Percentiles rank a stretch among this genome's conserved stretches.
Evolutionary conservation across 2,888 invertebrate species (phyloP).

Genomic region (Drosophila subsilvestris): DNA sequence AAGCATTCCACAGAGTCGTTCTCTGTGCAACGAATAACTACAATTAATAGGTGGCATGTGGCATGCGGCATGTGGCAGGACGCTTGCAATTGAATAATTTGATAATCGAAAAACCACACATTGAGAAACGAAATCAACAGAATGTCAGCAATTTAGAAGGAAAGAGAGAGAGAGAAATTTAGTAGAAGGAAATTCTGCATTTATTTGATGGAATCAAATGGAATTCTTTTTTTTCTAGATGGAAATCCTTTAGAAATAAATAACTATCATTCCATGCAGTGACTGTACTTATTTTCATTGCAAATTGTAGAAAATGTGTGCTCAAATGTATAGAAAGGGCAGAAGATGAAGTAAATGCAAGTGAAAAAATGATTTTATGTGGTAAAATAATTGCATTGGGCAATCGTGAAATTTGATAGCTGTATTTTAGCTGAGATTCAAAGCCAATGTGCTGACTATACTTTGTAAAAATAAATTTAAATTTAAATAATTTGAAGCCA

Average conservation of each 20-base stretch:
- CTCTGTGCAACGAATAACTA: constrained; percentile 6
- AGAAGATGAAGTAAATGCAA: too few relatives aligned
- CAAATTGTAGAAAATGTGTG: too few relatives aligned
- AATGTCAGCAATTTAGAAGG: not conserved
- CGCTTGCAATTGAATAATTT: not conserved
- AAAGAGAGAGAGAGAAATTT: not conserved
- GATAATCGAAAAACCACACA: not conserved
- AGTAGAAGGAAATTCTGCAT: not conserved
- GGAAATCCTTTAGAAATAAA: too few relatives aligned
- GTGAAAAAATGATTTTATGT: not conserved
- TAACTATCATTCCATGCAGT: not conserved
- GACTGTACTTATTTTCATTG: not conserved
- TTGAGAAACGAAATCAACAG: not conserved
- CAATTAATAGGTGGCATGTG: constrained; percentile 12
- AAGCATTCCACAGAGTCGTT: not conserved
- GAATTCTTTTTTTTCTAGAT: not conserved
- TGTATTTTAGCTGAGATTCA: not conserved
- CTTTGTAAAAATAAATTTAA: too few relatives aligned
- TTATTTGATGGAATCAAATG: not conserved
- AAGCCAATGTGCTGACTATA: too few relatives aligned
- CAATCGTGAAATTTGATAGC: not conserved
- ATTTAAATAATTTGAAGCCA: too few relatives aligned
- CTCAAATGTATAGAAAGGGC: not conserved
- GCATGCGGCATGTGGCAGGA: constrained; percentile 5
- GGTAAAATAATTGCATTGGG: not conserved